phyloP scores from a whole-genome alignment of 2,888 invertebrate genomes.

The Amiota mariae region DNA sequence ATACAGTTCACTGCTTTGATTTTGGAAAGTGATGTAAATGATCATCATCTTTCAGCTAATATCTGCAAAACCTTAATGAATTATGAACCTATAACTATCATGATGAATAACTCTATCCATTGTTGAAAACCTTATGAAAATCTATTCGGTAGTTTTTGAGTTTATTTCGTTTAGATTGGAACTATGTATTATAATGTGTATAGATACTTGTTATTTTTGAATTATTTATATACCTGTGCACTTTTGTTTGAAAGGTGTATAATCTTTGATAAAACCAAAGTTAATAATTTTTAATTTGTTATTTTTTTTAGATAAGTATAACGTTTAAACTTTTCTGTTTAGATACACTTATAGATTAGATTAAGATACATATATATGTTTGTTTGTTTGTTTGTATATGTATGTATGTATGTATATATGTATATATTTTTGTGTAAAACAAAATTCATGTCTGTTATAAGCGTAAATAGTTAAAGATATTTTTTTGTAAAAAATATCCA shows the following conservation, averaged over 20 bases:
- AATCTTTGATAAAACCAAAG: constrained; percentile 21
- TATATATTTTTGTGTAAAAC: constrained; percentile 32
- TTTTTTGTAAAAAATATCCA: constrained; percentile 47
- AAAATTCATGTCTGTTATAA: constrained; percentile 46
- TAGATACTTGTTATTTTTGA: too few relatives aligned
- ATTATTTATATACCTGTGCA: too few relatives aligned
- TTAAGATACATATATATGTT: not conserved
- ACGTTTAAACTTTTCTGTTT: constrained; percentile 19
- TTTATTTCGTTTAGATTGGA: too few relatives aligned
- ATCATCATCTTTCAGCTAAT: too few relatives aligned
- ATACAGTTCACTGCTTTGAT: too few relatives aligned
- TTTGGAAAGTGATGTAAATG: too few relatives aligned
- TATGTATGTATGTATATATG: constrained; percentile 12
- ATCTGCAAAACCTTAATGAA: too few relatives aligned
- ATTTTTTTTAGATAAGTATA: constrained; percentile 16
- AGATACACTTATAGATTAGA: not conserved
- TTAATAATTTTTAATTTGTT: constrained; percentile 22
- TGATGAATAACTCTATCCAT: too few relatives aligned
- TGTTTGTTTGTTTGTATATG: not conserved
- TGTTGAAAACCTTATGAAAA: too few relatives aligned
- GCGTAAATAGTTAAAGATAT: constrained; percentile 53
- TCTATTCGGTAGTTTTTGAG: too few relatives aligned
- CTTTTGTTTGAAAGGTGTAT: constrained; percentile 9
- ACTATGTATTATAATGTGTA: too few relatives aligned
- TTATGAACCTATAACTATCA: too few relatives aligned